Conservation (phyloP, 2,888 invertebrate species). For the Orchesella flavescens region DNA sequence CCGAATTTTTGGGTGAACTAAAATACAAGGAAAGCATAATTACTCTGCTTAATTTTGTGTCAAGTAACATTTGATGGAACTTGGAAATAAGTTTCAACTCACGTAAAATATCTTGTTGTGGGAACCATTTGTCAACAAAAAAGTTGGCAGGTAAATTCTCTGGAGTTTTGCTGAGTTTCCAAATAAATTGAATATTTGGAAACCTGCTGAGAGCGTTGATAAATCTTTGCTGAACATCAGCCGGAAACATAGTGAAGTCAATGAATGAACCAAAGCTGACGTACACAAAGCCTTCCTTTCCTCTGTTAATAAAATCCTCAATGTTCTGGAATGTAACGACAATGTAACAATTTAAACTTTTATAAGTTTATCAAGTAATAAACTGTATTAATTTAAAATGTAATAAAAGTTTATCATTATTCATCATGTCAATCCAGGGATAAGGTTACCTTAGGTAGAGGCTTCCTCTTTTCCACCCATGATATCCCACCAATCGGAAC, state of each 20-base stretch:
- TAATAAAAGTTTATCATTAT: no score
- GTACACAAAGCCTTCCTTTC: conserved; percentile 58
- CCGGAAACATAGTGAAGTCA: conserved; percentile 39
- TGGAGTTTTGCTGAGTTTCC: conserved; percentile 53
- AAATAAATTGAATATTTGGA: conserved; percentile 50
- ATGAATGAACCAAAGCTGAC: conserved; percentile 61
- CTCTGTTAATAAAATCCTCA: conserved; percentile 47
- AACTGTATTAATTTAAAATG: no score
- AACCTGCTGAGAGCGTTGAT: conserved; percentile 31
- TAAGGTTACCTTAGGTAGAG: conserved; percentile 32
- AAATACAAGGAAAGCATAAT: no score
- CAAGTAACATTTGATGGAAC: no score
- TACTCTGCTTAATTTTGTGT: no score
- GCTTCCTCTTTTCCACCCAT: conserved; percentile 33
- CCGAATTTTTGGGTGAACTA: conserved; percentile 66
- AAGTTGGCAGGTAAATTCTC: conserved; percentile 32
- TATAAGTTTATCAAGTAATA: no score
- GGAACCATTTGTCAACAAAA: conserved; percentile 42
- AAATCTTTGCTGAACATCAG: conserved; percentile 32
- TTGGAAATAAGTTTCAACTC: no score
- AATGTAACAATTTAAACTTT: no score
- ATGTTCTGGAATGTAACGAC: no score
- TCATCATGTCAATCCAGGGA: no score
- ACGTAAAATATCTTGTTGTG: conserved; percentile 16
- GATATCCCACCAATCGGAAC: conserved; percentile 62